Evolutionary conservation across 2,888 invertebrate species (phyloP).

Genomic region (Eudasyphora cyanicolor): DNA sequence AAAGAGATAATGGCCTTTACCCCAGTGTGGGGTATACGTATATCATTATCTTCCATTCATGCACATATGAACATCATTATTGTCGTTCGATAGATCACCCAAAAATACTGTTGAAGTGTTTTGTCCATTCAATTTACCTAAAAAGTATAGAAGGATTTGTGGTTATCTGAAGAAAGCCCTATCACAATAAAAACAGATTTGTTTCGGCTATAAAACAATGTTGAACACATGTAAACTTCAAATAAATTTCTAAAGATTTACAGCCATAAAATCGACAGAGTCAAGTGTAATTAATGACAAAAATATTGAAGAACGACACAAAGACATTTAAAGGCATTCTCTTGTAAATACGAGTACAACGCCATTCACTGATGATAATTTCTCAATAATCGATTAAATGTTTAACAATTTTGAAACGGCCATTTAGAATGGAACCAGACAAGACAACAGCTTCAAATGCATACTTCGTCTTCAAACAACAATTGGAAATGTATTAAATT

Average conservation of each 20-base stretch:
- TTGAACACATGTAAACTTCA: neutral
- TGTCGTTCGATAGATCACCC: too few relatives aligned
- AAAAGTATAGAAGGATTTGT: too few relatives aligned
- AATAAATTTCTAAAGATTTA: neutral
- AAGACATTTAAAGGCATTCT: too few relatives aligned
- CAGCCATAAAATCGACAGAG: neutral
- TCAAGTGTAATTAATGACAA: slow-evolving; percentile 47
- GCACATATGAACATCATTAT: too few relatives aligned
- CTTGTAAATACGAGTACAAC: neutral
- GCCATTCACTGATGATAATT: slow-evolving; percentile 28
- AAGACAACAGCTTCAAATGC: neutral
- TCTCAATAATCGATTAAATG: slow-evolving; percentile 49
- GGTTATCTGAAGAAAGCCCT: too few relatives aligned
- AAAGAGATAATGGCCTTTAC: too few relatives aligned
- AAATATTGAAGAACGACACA: slow-evolving; percentile 11
- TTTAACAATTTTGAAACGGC: slow-evolving; percentile 6
- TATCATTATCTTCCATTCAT: too few relatives aligned
- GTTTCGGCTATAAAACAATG: neutral
- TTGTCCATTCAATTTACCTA: too few relatives aligned
- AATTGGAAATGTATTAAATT: slow-evolving; percentile 54
- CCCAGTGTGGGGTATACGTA: too few relatives aligned
- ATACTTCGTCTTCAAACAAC: slow-evolving; percentile 31
- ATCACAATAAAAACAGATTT: neutral
- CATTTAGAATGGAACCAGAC: neutral
- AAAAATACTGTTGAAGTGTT: too few relatives aligned